Base-by-base conservation (phyloP, 92 coral and sea anemone genomes). In the Porites evermanni region DNA sequence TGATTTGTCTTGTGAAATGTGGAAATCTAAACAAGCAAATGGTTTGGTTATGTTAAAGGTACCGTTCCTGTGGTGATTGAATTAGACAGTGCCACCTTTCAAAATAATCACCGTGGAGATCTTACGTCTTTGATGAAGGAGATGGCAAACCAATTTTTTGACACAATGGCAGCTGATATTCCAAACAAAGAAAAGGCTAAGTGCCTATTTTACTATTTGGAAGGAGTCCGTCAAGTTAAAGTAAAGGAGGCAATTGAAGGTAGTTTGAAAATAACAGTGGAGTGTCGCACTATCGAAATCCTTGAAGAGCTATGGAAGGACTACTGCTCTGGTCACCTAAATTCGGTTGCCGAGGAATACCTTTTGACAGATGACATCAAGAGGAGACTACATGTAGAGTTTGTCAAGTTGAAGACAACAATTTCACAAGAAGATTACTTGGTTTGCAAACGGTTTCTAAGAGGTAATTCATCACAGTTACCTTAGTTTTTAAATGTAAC, bases 361-460 rank as follows among this genome's bases (percentile, higher is more conserved):
- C 70, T 66, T 66, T 66, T 66, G 23, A 66, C 70, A 4, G 70
- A 66, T 66, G 70, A 66, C 6, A 66, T 66, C 70, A 66, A 18
- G 70, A 18, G 0, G 26, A 66, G 21, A 66, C 23, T 66, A n/a
- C 29, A 5, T 66, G 70, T 66, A 2, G 70, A 66, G 70, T 66
- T 26, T 18, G 70, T 66, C 12, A 66, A 66, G 12, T 66, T 66
- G 26, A 7, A 17, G 70, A 66, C 70, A 3, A 66, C 21, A n/a
- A 66, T 66, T 66, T 66, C 17, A 8, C 10, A 18, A 4, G 32
- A 66, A 19, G 70, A 66, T 66, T 66, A 18, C 70, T 66, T 66
- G 38, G 70, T 26, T 19, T 66, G 70, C 24, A 66, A 66, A 26
- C 70, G 3, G 70, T 66, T 66, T 18, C 70, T 66, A n/a, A 7